These are phyloP conservation scores for Neoitamus cyanurus DNA, from an alignment of 2,888 invertebrate genomes.

Conservation along the genomic window DNA sequence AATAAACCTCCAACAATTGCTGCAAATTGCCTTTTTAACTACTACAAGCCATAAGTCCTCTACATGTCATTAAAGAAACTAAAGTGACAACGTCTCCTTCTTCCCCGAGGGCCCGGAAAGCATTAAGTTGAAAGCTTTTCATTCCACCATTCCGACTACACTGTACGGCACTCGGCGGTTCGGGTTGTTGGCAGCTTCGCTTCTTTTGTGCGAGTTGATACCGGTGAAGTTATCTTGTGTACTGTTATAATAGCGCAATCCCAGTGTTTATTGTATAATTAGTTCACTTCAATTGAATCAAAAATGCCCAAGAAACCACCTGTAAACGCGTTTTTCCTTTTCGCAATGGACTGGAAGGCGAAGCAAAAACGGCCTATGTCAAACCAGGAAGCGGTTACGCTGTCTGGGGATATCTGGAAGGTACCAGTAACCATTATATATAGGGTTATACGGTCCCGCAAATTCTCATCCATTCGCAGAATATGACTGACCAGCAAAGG, in stretches of 20 bases:
- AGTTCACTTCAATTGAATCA: neutral
- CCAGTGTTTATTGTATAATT: neutral
- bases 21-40: neutral
- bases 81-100: too few relatives aligned
- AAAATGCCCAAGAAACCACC: constrained; percentile 14
- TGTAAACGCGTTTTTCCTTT: constrained; percentile 23
- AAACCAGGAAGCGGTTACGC: neutral
- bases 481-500: constrained; percentile 57
- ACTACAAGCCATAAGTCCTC: neutral
- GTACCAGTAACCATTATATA: constrained; percentile 53
- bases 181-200: neutral
- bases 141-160: neutral
- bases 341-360: neutral
- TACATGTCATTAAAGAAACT: neutral
- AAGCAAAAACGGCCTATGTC: neutral
- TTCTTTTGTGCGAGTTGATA: neutral
- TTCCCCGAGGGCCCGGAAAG: too few relatives aligned
- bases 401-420: constrained; percentile 58
- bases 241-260: neutral
- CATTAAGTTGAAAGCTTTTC: too few relatives aligned
- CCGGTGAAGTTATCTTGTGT: neutral
- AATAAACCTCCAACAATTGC: neutral
- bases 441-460: too few relatives aligned
- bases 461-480: neutral
- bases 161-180: too few relatives aligned